phyloP scores from a whole-genome alignment of 2,888 invertebrate species.

The Tachina lurida region DNA sequence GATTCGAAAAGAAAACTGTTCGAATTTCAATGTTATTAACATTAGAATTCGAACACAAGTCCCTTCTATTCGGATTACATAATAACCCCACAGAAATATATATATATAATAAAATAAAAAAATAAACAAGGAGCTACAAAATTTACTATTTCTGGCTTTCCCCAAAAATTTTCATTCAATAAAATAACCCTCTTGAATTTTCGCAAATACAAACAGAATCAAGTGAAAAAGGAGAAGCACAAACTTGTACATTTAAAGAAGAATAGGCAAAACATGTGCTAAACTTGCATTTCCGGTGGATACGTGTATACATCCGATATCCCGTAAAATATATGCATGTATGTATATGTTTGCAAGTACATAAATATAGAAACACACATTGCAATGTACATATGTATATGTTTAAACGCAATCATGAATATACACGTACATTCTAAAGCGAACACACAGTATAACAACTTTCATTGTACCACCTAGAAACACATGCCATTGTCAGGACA shows the following conservation, averaged over 20 bases:
- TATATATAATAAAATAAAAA: too few relatives aligned
- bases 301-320: slow-evolving; percentile 74
- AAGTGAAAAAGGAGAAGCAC: slow-evolving; percentile 16
- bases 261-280: slow-evolving; percentile 80
- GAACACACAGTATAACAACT: slow-evolving; percentile 26
- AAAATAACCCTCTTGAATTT: slow-evolving; percentile 32
- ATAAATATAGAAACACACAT: slow-evolving; percentile 3
- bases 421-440: not conserved
- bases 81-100: too few relatives aligned
- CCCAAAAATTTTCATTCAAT: not conserved
- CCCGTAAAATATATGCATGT: slow-evolving; percentile 36
- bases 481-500: slow-evolving; percentile 41
- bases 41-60: too few relatives aligned
- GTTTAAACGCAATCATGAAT: slow-evolving; percentile 31
- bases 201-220: slow-evolving; percentile 24
- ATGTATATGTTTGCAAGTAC: slow-evolving; percentile 13
- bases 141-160: not conserved
- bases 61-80: too few relatives aligned
- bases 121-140: not conserved
- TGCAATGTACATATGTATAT: not conserved
- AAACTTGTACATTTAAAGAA: slow-evolving; percentile 65
- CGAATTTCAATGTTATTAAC: too few relatives aligned
- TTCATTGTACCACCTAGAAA: slow-evolving; percentile 41
- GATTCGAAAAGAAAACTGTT: too few relatives aligned
- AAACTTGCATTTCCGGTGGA: slow-evolving; percentile 81